Base-by-base conservation (phyloP, 1,140 invertebrate genomes). In the Laodelphax striatellus region DNA sequence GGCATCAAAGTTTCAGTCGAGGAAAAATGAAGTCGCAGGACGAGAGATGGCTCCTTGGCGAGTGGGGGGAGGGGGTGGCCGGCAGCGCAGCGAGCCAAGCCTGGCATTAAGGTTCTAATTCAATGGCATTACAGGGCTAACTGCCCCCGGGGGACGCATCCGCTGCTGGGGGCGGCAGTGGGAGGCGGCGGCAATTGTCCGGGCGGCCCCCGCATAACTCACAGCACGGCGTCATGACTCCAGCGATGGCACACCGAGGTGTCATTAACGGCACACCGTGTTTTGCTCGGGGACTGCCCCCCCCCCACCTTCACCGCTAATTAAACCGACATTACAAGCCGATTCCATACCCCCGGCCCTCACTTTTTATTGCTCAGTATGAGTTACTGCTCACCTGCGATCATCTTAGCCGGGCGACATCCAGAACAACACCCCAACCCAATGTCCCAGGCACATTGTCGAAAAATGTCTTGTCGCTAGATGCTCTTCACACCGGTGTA, bases 61-160 rank as follows among this genome's bases (percentile, higher is more conserved):
- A 22, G 46, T 17, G 46, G 6, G 11, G 9, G 14, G 43, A 5
- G 17, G 9, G 17, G 43, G 21, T 5, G 16, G 16, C 6, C 5
- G 16, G 16, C 2, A 17, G 3, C 6, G 46, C 21, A 3, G 46
- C 6, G 3, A 11, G 16, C 16, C 6, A 3, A 19, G 16, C 11
- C 16, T 50, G 16, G 46, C 46, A 50, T 50, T 50, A 50, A 50
- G 46, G 46, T 50, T 50, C 46, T 50, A 50, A 50, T 50, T 50
- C 46, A 50, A 50, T 50, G 46, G 46, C 46, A 50, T 50, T 50
- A 50, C 46, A 50, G 46, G 46, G 46, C 16, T 50, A 50, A 50
- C 46, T 50, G 21, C 46, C 46, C 46, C 46, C 46, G 46, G 46
- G 46, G 46, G 46, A 22, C 46, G 46, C 46, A 50, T 50, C 46